Percentiles rank a stretch among this genome's conserved stretches.
Evolutionary conservation across 1,140 invertebrate species (phyloP).

Genomic region (Phymorhynchus buccinoides): DNA sequence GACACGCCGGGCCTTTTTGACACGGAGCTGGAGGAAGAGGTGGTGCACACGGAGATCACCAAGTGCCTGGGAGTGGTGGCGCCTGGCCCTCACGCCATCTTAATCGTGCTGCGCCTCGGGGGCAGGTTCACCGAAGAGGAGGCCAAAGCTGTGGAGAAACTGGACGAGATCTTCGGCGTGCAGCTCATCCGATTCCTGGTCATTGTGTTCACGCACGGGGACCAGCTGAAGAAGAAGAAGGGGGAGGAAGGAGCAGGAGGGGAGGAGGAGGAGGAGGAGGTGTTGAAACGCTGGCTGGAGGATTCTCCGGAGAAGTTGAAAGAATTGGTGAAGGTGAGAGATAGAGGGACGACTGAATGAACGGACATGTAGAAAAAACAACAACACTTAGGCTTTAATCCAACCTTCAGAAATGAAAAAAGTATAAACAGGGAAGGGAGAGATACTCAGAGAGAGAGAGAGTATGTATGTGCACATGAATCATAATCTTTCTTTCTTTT

Average conservation of each 20-base stretch:
- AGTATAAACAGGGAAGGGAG: no score
- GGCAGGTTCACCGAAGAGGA: slow-evolving; percentile 37
- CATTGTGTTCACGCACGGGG: slow-evolving; percentile 38
- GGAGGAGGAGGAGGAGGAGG: background rate
- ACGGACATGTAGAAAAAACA: no score
- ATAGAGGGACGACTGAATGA: no score
- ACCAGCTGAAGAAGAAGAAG: background rate
- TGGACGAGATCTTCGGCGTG: slow-evolving; percentile 27
- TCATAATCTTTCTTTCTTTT: no score
- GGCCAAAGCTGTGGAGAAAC: slow-evolving; percentile 14
- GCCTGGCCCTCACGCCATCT: slow-evolving; percentile 49
- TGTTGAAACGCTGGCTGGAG: background rate
- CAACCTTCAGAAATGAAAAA: no score
- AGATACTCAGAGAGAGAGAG: no score
- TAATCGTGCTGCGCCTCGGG: slow-evolving; percentile 23
- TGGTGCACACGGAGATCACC: slow-evolving; percentile 41
- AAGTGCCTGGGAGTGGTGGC: slow-evolving; percentile 46
- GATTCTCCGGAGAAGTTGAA: slow-evolving; percentile 23
- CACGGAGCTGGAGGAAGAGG: background rate
- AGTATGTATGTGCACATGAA: no score
- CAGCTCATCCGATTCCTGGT: slow-evolving; percentile 34
- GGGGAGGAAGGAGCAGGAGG: background rate
- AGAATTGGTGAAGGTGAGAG: slow-evolving; percentile 6
- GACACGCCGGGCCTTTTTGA: slow-evolving; percentile 46
- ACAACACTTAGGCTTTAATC: no score